These are phyloP conservation scores for Latrodectus geometricus DNA, from an alignment of 1,140 invertebrate genomes.

Conservation along the genomic window DNA sequence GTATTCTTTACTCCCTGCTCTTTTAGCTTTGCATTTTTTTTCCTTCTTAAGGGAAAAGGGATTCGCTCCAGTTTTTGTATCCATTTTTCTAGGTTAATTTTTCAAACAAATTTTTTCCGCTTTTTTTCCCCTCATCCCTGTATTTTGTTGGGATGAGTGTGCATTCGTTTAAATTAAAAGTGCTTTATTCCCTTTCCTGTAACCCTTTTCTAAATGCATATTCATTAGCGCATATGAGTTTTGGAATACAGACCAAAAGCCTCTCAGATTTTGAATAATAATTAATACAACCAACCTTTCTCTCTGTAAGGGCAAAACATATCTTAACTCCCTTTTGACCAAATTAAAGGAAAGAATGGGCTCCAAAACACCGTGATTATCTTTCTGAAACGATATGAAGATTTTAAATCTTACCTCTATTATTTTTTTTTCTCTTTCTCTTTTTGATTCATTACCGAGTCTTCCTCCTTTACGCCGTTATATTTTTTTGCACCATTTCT, in stretches of 20 bases:
- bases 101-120: not conserved
- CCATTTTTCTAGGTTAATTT: not conserved
- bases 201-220: slow-evolving; percentile 55
- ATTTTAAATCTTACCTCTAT: slow-evolving; percentile 30
- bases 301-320: slow-evolving; percentile 34
- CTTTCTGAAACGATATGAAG: slow-evolving; percentile 42
- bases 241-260: slow-evolving; percentile 6
- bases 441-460: slow-evolving; percentile 12
- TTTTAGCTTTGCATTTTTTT: not conserved
- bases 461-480: not conserved
- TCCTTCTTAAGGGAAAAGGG: not conserved
- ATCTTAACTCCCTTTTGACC: slow-evolving; percentile 50
- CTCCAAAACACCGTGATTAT: slow-evolving; percentile 37
- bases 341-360: slow-evolving; percentile 34
- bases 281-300: slow-evolving; percentile 5
- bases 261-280: slow-evolving; percentile 53
- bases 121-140: not conserved
- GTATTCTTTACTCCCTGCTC: not conserved
- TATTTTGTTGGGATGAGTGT: not conserved
- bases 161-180: slow-evolving; percentile 51
- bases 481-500: slow-evolving; percentile 6
- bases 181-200: not conserved
- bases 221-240: slow-evolving; percentile 37
- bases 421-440: slow-evolving; percentile 32
- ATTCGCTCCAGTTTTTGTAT: not conserved